Evolutionary conservation across 2,888 invertebrate genomes (phyloP).

Genomic region (Dinocampus coccinellae): DNA sequence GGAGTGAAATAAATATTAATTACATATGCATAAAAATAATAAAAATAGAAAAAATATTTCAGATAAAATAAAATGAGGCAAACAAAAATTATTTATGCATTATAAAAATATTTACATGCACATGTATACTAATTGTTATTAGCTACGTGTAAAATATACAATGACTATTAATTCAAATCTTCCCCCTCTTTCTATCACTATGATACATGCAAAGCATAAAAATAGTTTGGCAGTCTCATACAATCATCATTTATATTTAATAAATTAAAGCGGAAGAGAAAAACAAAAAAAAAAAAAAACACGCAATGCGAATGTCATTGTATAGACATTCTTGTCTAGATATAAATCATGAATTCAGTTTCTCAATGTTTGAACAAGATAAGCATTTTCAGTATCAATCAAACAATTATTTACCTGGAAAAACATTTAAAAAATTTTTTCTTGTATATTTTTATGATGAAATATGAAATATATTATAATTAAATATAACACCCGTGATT

Average conservation of each 20-base stretch:
- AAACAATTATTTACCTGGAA: conserved; percentile 9
- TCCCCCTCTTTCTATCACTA: neutral
- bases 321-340: conserved; percentile 7
- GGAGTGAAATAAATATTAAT: conserved; percentile 34
- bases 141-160: too few species aligned
- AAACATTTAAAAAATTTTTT: too few species aligned
- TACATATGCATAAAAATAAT: neutral
- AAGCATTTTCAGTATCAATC: conserved; percentile 64
- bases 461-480: too few species aligned
- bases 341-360: conserved; percentile 21
- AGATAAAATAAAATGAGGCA: neutral
- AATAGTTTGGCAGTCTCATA: neutral
- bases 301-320: conserved; percentile 19
- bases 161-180: too few species aligned
- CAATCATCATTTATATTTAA: neutral
- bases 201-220: conserved; percentile 5
- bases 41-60: neutral
- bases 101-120: neutral
- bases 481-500: too few species aligned
- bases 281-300: conserved; percentile 20
- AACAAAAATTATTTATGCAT: neutral
- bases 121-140: neutral
- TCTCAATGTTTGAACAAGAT: conserved; percentile 38
- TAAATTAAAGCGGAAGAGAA: neutral
- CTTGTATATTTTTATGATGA: too few species aligned